phyloP scores from a whole-genome alignment of 2,888 invertebrate species.

The Tachystola acroxantha region DNA sequence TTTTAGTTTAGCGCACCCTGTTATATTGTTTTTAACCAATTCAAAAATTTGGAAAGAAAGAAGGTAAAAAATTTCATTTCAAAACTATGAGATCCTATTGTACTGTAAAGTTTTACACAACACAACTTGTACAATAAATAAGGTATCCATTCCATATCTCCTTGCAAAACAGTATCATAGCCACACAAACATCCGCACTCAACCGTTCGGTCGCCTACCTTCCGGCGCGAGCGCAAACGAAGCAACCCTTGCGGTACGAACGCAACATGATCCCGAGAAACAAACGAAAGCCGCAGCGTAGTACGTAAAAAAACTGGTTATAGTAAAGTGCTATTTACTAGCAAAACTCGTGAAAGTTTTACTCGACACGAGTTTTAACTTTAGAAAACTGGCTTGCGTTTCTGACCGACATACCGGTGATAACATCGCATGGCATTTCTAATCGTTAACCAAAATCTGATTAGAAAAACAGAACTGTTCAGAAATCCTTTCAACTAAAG shows the following conservation, averaged over 20 bases:
- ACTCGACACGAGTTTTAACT: constrained; percentile 20
- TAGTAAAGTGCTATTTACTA: constrained; percentile 43
- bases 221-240: too few species aligned
- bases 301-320: constrained; percentile 43
- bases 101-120: too few species aligned
- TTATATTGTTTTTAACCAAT: too few species aligned
- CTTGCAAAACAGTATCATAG: constrained; percentile 8
- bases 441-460: neutral
- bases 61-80: too few species aligned
- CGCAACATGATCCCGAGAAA: constrained; percentile 33
- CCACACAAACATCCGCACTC: constrained; percentile 19
- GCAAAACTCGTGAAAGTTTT: constrained; percentile 52
- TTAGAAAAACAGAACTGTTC: neutral
- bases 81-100: too few species aligned
- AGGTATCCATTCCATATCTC: too few species aligned
- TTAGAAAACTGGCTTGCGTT: constrained; percentile 39
- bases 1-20: too few species aligned
- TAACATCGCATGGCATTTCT: neutral
- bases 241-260: constrained; percentile 31
- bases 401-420: constrained; percentile 22
- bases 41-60: too few species aligned
- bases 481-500: neutral
- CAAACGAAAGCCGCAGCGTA: constrained; percentile 30
- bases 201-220: constrained; percentile 16
- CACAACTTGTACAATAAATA: too few species aligned